A percentile compares a stretch with the other conserved stretches of the same genome.
Evolutionary conservation across 1,140 invertebrate species (phyloP).

Genomic region (Lepeophtheirus salmonis): DNA sequence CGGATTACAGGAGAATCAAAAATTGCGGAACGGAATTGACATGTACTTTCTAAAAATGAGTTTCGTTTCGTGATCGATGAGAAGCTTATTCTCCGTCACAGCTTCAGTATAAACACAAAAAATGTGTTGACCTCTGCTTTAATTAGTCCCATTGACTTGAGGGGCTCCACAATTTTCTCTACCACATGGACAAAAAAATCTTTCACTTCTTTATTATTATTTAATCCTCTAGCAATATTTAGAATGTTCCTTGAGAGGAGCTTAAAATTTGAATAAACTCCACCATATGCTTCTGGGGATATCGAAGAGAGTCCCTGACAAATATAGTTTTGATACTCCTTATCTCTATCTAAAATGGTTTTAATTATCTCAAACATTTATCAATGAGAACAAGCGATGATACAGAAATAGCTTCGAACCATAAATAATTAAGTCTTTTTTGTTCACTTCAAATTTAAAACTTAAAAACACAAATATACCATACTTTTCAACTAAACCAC

Average conservation of each 20-base stretch:
- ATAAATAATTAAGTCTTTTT: slow-evolving; percentile 65
- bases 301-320: slow-evolving; percentile 27
- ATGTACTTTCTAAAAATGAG: slow-evolving; percentile 9
- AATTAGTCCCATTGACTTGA: slow-evolving; percentile 24
- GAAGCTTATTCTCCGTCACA: background rate
- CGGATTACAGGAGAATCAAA: too few relatives aligned
- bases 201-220: slow-evolving; percentile 58
- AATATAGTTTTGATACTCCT: slow-evolving; percentile 58
- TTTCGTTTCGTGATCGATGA: background rate
- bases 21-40: background rate
- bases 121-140: background rate
- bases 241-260: slow-evolving; percentile 59
- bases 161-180: slow-evolving; percentile 42
- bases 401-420: slow-evolving; percentile 70
- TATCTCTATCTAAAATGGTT: slow-evolving; percentile 72
- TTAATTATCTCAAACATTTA: slow-evolving; percentile 68
- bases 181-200: slow-evolving; percentile 35
- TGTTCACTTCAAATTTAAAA: slow-evolving; percentile 79
- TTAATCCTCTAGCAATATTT: slow-evolving; percentile 59
- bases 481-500: background rate
- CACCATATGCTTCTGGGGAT: slow-evolving; percentile 50
- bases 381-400: slow-evolving; percentile 71
- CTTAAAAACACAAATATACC: slow-evolving; percentile 16
- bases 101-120: background rate
- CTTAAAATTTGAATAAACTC: slow-evolving; percentile 56